Evolutionary conservation across 2,888 invertebrate genomes (phyloP).

Genomic region (Melanargia galathea): DNA sequence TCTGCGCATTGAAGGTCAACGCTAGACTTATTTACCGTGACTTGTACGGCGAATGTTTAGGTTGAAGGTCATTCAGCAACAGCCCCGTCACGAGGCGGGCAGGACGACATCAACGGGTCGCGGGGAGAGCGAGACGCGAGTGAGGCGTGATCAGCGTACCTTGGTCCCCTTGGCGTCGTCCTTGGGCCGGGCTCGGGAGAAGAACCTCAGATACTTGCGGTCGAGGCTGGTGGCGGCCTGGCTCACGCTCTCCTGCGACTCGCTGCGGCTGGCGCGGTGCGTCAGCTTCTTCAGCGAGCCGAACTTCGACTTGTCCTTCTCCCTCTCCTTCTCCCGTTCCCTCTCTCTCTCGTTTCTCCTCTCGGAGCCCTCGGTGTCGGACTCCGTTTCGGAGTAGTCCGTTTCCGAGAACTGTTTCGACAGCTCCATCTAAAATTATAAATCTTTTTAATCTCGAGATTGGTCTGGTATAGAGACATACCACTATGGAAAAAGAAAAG

Average conservation of each 20-base stretch:
- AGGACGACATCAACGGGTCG: too few species aligned
- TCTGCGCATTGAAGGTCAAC: too few species aligned
- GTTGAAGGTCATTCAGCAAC: too few species aligned
- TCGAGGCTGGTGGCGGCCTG: constrained; percentile 84
- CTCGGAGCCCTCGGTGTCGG: constrained; percentile 59
- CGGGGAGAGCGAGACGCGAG: too few species aligned
- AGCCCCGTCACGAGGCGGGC: too few species aligned
- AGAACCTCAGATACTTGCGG: constrained; percentile 84
- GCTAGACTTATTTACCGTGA: too few species aligned
- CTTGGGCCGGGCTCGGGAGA: constrained; percentile 69
- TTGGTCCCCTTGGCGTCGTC: constrained; percentile 70
- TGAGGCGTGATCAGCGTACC: too few species aligned
- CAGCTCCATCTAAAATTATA: constrained; percentile 54
- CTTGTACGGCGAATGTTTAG: too few species aligned
- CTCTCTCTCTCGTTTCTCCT: constrained; percentile 46
- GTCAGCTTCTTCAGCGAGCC: constrained; percentile 88
- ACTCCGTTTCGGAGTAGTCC: constrained; percentile 82
- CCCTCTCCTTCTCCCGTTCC: constrained; percentile 55
- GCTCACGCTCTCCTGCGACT: constrained; percentile 72
- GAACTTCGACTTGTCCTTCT: constrained; percentile 79
- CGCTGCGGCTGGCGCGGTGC: constrained; percentile 71
- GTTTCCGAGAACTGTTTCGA: constrained; percentile 82
- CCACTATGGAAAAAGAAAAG: too few species aligned
- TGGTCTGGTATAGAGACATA: too few species aligned
- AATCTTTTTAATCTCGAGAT: too few species aligned